Evolutionary conservation across 1,140 invertebrate genomes (phyloP).

Genomic region (Drosophila serrata): DNA sequence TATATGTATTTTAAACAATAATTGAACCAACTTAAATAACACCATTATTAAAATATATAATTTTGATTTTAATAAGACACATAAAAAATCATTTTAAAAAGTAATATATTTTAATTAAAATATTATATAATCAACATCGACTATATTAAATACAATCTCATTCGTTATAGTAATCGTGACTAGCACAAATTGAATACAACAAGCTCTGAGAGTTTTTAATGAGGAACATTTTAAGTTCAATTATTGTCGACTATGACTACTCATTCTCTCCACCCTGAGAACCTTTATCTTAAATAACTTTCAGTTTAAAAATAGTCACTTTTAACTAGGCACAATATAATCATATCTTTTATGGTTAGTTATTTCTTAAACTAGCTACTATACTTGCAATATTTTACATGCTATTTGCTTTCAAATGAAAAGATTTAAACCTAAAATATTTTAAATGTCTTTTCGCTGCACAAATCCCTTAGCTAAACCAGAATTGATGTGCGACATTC

Average conservation of each 20-base stretch:
- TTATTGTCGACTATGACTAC: not conserved
- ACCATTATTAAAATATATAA: too few species aligned
- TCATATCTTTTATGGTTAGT: not conserved
- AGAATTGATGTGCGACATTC: constrained; percentile 22
- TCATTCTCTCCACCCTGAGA: not conserved
- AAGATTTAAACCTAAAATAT: not conserved
- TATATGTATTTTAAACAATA: too few species aligned
- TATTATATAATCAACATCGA: not conserved
- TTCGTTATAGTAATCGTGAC: constrained; percentile 3
- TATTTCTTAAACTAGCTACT: not conserved
- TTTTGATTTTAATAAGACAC: too few species aligned
- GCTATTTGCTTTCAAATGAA: not conserved
- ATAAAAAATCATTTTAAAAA: too few species aligned
- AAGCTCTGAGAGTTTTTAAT: not conserved
- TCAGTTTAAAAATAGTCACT: not conserved
- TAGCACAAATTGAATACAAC: not conserved
- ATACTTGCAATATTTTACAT: not conserved
- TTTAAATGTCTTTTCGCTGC: not conserved
- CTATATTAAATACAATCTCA: not conserved
- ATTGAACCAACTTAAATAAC: too few species aligned
- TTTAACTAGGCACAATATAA: not conserved
- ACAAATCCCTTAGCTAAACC: constrained; percentile 32
- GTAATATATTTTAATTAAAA: too few species aligned
- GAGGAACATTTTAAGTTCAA: not conserved
- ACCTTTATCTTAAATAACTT: not conserved